Evolutionary conservation across 2,797 vertebrate species (phyloP), one percentile per base, ranked within the genome.

Genomic region (Muscicapa comitata): DNA sequence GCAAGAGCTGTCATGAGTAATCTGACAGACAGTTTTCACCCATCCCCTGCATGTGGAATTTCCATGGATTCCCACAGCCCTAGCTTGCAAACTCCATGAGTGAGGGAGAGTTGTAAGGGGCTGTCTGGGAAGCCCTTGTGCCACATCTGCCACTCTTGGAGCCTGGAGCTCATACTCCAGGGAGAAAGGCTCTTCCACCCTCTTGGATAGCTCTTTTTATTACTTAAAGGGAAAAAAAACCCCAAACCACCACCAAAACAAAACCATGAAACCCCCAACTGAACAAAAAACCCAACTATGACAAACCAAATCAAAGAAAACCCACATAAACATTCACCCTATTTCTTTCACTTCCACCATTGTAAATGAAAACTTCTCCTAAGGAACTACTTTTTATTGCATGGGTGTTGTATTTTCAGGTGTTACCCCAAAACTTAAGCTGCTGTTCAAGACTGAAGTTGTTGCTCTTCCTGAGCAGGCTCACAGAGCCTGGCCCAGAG

Each of bases 11-110:
- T 78, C 84, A 89, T 68, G 78, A 89, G 21, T 50, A 86, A 91
- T 92, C 89, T 95, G 84, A 75, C 81, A 89, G 94, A 86, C 88
- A 70, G 75, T 58, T 91, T 92, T 78, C 89, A 79, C 86, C 75
- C 65, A 37, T 93, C 72, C 72, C 77, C 59, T 89, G 81, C 50
- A 1, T 55, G 31, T 54, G 61, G 88, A 72, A 40, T 89, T 92
- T 89, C 86, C 72, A 62, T 54, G 54, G 78, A 17, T 35, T 80
- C 25, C 67, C 33, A 84, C 71, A 85, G 48, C 45, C 45, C 25
- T 73, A 28, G n/a, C 24, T 65, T 54, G 28, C 53, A 83, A 59
- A 31, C n/a, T 77, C 35, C 17, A 8, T 0, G 10, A 71, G 71
- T 15, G 51, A 37, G 7, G 23, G 17, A 43, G 38, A 72, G 24